Base-by-base conservation (phyloP, 35 echinoderm and acorn worm genomes). In the Chiridota heheva region DNA sequence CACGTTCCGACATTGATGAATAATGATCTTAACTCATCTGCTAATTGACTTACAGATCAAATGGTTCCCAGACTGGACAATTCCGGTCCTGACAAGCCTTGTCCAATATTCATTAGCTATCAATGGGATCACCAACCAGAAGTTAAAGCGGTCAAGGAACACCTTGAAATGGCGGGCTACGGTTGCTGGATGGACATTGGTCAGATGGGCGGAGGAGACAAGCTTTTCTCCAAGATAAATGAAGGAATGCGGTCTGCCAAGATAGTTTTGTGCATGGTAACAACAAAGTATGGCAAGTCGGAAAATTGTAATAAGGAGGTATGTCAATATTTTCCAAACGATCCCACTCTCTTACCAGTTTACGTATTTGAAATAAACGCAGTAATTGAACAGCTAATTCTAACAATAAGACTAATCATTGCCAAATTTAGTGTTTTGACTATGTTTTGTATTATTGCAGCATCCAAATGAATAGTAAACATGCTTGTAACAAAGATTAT, bases 251-350 rank as follows among this genome's bases (percentile, higher is more conserved):
- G 94, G 60, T 79, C 83, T 17, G 70, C 94, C 18, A 97, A 97
- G 66, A 44, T 97, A 16, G 95, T 98, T 8, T 49, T 98, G 16
- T 98, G 88, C 36, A 98, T 98, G 85, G 84, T 86, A 18, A 98
- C 95, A 3, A 81, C 78, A 40, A 98, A 92, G 64, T 98, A 98
- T 58, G 87, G 89, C 7, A 81, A 92, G 33, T 98, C 95, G 1
- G 89, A 98, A 55, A 98, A 88, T 59, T 98, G 95, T 40, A 98
- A 98, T 25, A 91, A 98, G 43, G 95, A 98, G 89, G 95, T 92
- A 68, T 58, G 44, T 42, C 18, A 12, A 47, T 55, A 3, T 12
- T 58, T 47, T 40, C n/a, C n/a, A n/a, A n/a, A n/a, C n/a, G n/a
- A n/a, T n/a, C n/a, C n/a, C n/a, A n/a, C n/a, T n/a, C n/a, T n/a